These are phyloP conservation scores for Leptocoma aspasia DNA, from an alignment of 2,113 vertebrate species.

Conservation along the genomic window DNA sequence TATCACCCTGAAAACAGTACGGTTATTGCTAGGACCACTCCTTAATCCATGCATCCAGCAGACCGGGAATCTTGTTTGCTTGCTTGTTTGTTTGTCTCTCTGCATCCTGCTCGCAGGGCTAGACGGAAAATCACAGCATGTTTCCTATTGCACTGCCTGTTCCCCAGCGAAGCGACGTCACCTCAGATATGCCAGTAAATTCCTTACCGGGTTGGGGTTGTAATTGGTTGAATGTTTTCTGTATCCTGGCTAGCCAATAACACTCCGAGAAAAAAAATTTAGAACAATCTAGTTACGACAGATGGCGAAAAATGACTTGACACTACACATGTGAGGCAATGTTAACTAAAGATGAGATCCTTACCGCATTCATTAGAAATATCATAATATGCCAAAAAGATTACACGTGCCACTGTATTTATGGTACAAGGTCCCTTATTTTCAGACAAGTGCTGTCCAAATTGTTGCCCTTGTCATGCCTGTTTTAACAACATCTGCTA, in stretches of 20 bases:
- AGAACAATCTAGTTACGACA: conserved; percentile 13
- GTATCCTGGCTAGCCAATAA: conserved; percentile 49
- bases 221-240: conserved; percentile 57
- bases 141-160: neutral
- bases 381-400: neutral
- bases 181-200: conserved; percentile 64
- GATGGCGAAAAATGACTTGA: conserved; percentile 32
- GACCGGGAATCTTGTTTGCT: neutral
- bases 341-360: neutral
- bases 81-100: neutral
- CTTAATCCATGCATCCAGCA: neutral
- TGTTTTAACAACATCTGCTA: conserved; percentile 4
- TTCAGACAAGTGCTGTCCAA: neutral
- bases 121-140: conserved; percentile 9
- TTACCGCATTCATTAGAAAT: neutral
- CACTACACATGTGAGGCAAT: neutral
- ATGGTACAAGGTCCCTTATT: neutral
- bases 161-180: conserved; percentile 41
- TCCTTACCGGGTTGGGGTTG: conserved; percentile 19
- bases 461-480: neutral
- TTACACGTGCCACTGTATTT: neutral
- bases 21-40: neutral
- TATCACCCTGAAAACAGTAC: neutral
- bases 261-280: conserved; percentile 2
- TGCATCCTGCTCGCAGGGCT: neutral